Conservation (phyloP, 2,888 invertebrate species). For the Amaurobius ferox region DNA sequence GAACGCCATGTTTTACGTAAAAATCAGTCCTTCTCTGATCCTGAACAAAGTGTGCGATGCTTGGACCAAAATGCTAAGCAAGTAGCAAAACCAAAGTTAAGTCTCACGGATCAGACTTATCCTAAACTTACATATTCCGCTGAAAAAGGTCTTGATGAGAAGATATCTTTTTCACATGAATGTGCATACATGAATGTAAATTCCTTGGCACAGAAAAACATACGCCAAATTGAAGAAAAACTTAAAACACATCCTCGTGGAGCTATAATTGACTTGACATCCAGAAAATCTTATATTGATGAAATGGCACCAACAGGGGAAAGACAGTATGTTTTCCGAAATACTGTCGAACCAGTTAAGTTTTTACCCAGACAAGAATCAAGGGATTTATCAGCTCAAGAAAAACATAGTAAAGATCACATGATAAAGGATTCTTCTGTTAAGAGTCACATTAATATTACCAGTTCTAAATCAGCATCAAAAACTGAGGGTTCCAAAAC, state of each 20-base stretch:
- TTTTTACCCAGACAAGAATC: conserved; percentile 45
- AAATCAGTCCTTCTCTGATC: conserved; percentile 63
- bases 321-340: conserved; percentile 48
- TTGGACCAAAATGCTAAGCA: conserved; percentile 36
- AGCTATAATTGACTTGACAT: conserved; percentile 72
- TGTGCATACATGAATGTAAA: conserved; percentile 62
- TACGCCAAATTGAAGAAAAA: conserved; percentile 68
- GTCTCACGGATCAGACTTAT: conserved; percentile 55
- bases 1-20: conserved; percentile 42
- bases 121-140: conserved; percentile 47
- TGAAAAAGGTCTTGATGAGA: conserved; percentile 46
- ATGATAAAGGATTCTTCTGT: not conserved
- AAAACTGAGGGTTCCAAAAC: conserved; percentile 35
- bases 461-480: not conserved
- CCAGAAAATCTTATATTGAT: conserved; percentile 71
- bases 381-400: conserved; percentile 43
- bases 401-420: conserved; percentile 32
- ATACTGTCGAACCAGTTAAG: conserved; percentile 52
- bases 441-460: not conserved
- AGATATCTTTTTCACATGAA: conserved; percentile 39
- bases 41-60: conserved; percentile 45
- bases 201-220: conserved; percentile 67
- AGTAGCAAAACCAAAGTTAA: conserved; percentile 41
- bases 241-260: conserved; percentile 70
- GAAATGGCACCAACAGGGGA: conserved; percentile 35